Percentiles rank a stretch among this genome's conserved stretches.
Conservation (phyloP, 2,113 vertebrate genomes). For the Panurus biarmicus region DNA sequence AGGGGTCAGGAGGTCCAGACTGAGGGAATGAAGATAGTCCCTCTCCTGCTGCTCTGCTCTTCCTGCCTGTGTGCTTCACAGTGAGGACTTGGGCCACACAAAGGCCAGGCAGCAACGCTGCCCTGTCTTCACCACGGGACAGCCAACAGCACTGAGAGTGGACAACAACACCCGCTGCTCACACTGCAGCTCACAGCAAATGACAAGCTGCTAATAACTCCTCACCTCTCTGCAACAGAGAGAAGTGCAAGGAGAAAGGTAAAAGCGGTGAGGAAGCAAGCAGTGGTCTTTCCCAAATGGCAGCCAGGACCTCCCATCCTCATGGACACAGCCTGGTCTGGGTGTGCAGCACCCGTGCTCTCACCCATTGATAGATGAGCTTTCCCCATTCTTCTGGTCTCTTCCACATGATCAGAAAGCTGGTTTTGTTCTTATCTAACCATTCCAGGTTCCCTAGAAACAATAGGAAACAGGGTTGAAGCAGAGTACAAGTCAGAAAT, state of each 20-base stretch:
- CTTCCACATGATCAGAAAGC: constrained; percentile 96
- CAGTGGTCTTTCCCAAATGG: background rate
- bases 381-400: constrained; percentile 97
- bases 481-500: background rate
- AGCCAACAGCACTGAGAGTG: fast-evolving
- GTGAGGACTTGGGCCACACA: fast-evolving
- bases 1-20: background rate
- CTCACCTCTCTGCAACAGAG: background rate
- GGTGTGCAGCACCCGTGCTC: background rate
- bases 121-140: background rate
- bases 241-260: background rate
- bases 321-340: background rate
- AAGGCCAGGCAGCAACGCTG: fast-evolving
- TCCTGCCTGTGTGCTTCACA: background rate
- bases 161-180: fast-evolving
- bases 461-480: background rate
- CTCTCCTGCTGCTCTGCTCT: background rate
- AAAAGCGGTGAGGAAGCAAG: background rate
- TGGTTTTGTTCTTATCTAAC: constrained; percentile 95
- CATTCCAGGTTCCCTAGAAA: constrained; percentile 91
- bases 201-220: background rate
- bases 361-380: constrained; percentile 97
- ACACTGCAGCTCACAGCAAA: background rate
- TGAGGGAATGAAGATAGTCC: fast-evolving
- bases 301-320: background rate